Evolutionary conservation across 2,113 vertebrate species (phyloP), one percentile per base, ranked within the genome.

Genomic region (Silurus glanis): DNA sequence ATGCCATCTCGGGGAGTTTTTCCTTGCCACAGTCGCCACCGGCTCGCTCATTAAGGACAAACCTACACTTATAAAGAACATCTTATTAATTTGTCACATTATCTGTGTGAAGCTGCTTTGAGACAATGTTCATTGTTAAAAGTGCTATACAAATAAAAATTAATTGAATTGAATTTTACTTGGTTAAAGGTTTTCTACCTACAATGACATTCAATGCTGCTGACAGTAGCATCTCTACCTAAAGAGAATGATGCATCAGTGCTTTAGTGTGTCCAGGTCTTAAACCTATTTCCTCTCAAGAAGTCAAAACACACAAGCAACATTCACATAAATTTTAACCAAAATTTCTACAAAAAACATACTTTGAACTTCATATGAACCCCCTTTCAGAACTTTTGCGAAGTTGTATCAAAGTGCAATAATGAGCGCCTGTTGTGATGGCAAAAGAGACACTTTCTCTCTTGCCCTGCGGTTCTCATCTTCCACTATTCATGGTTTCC

Each of bases 401-500:
- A 71, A 74, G 4, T 21, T 49, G 71, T 49, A 51, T 49, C 19
- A 23, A 7, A 23, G 19, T 74, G 19, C 47, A 49, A 49, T 23
- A 74, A 51, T 51, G 71, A 74, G 21, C 7, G 9, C 71, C 49
- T 51, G 47, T 75, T n/a, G 47, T 53, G 47, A 75, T 12, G 21
- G 21, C 47, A 78, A 51, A 47, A 75, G 72, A 47, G 47, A 56
- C 51, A 56, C 51, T 56, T 56, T 83, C 21, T 74, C 45, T 75
- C 72, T 75, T 62, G 76, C 75, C 80, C 89, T 84, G 58, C 86
- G 90, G 87, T 90, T 88, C 87, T 85, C 89, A 88, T 84, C 89
- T 89, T 75, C 83, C 84, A 92, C 91, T 92, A 92, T 92, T 80
- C 84, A 89, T 84, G 47, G 49, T n/a, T 85, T 71, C 64, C 89